Percentiles rank a stretch among this genome's conserved stretches.
Evolutionary conservation across 2,797 vertebrate species (phyloP).

Genomic region (Anguilla obscura): DNA sequence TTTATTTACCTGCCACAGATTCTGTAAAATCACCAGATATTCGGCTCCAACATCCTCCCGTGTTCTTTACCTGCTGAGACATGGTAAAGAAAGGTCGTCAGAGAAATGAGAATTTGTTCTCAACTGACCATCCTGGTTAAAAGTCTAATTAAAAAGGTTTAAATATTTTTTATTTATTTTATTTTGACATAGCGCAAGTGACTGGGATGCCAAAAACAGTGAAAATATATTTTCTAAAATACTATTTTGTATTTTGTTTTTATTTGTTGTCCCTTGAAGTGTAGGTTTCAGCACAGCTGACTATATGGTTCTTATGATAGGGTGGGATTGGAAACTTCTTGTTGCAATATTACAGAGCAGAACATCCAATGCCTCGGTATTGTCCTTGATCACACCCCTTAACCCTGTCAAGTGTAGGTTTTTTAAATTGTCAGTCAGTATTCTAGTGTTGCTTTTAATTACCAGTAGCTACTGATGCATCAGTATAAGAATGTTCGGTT

Average conservation of each 20-base stretch:
- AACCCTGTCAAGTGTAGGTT: background rate
- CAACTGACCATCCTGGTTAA: too few relatives aligned
- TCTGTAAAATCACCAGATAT: background rate
- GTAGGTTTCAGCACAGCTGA: background rate
- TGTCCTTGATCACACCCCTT: background rate
- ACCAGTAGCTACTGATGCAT: too few relatives aligned
- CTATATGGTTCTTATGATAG: background rate
- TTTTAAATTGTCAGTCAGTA: background rate
- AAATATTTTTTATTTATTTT: too few relatives aligned
- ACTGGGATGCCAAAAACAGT: background rate
- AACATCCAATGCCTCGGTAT: background rate
- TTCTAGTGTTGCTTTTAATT: background rate
- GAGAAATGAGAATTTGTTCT: too few relatives aligned
- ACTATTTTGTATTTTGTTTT: background rate
- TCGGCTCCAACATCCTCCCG: background rate
- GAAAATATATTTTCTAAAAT: background rate
- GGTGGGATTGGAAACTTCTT: background rate
- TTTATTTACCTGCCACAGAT: too few relatives aligned
- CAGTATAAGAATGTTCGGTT: background rate
- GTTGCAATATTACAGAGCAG: background rate
- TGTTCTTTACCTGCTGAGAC: background rate
- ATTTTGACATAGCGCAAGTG: background rate
- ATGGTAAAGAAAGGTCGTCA: too few relatives aligned
- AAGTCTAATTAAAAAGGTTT: too few relatives aligned
- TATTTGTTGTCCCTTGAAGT: background rate